phyloP scores from a whole-genome alignment of 2,797 vertebrate species.

The Sylvilagus floridanus region DNA sequence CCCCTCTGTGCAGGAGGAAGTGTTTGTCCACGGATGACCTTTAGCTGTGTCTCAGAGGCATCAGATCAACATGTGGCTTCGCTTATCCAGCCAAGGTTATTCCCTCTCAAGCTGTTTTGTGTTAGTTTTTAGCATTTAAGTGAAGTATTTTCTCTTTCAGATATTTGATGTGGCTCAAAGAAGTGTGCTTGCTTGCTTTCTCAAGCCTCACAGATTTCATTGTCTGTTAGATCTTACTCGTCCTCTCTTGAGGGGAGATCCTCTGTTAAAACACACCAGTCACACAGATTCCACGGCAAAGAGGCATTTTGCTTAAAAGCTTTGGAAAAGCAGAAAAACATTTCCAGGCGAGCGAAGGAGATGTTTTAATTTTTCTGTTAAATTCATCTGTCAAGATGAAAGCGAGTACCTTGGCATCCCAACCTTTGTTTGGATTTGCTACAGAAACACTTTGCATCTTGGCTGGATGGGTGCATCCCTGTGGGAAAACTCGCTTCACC shows the following conservation, averaged over 20 bases:
- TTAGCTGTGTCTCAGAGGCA: constrained; percentile 86
- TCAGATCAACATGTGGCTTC: constrained; percentile 83
- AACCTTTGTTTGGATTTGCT: neutral
- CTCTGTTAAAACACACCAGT: constrained; percentile 82
- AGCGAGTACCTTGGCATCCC: neutral
- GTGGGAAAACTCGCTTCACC: neutral
- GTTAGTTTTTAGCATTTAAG: constrained; percentile 85
- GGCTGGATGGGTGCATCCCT: neutral
- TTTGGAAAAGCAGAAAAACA: constrained; percentile 79
- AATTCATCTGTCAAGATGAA: constrained; percentile 73
- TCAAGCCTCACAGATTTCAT: constrained; percentile 78
- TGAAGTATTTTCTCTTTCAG: constrained; percentile 85
- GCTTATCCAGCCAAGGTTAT: constrained; percentile 78
- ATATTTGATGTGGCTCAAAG: constrained; percentile 85
- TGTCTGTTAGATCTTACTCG: constrained; percentile 87
- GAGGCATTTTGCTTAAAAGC: constrained; percentile 75
- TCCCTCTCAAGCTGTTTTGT: constrained; percentile 83
- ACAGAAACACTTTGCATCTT: neutral
- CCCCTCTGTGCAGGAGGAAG: constrained; percentile 73
- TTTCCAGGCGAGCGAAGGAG: constrained; percentile 71
- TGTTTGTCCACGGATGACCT: constrained; percentile 81
- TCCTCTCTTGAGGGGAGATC: constrained; percentile 77
- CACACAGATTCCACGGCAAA: constrained; percentile 68
- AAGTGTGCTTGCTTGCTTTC: constrained; percentile 41
- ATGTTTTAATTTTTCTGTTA: constrained; percentile 62